Percentiles rank a stretch among this genome's conserved stretches.
Conservation (phyloP, 2,888 invertebrate genomes). For the Aleiodes alternator region DNA sequence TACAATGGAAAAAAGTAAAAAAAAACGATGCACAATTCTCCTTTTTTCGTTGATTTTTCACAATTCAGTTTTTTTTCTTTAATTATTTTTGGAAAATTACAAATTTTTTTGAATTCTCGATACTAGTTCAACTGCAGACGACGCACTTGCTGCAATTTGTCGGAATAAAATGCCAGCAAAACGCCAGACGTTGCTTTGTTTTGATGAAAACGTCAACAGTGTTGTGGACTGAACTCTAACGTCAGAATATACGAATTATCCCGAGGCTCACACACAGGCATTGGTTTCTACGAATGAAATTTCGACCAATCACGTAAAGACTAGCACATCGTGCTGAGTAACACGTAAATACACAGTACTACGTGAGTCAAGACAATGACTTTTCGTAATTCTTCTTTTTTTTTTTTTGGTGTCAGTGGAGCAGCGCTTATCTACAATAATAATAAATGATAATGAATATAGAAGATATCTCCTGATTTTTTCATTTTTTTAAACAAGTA, state of each 20-base stretch:
- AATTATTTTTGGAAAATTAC: too few species aligned
- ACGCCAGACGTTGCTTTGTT: constrained; percentile 68
- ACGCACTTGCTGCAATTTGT: constrained; percentile 62
- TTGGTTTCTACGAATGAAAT: not conserved
- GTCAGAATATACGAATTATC: constrained; percentile 60
- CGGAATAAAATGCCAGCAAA: constrained; percentile 63
- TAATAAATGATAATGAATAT: too few species aligned
- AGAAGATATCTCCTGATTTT: too few species aligned
- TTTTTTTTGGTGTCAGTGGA: not conserved
- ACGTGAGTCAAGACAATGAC: constrained; percentile 50
- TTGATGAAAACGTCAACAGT: constrained; percentile 71
- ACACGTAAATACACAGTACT: constrained; percentile 39
- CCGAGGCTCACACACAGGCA: constrained; percentile 54
- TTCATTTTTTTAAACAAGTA: too few species aligned
- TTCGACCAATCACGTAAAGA: not conserved
- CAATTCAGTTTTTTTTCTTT: not conserved
- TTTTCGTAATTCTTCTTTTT: not conserved
- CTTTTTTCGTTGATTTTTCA: not conserved
- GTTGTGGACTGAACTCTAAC: constrained; percentile 51
- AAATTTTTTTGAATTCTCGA: too few species aligned
- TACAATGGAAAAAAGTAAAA: not conserved
- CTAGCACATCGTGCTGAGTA: not conserved
- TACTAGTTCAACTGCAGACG: constrained; percentile 46
- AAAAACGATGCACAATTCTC: too few species aligned
- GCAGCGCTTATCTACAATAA: too few species aligned